Base-by-base conservation (phyloP, 2,888 invertebrate species). In the Xylota segnis region DNA sequence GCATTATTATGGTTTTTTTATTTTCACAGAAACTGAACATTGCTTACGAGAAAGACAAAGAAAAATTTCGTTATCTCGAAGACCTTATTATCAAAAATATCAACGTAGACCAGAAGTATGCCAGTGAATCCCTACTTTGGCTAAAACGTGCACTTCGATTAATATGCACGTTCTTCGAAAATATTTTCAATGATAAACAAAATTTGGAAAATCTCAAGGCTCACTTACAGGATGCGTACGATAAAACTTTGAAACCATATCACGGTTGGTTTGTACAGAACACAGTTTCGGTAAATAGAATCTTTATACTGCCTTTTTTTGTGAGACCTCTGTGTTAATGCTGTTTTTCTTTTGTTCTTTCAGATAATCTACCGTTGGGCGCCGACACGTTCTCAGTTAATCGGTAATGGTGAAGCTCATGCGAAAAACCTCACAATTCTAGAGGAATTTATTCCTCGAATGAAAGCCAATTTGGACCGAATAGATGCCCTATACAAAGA, bases 211-310 rank as follows among this genome's bases (percentile, higher is more conserved):
- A 94, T 89, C 93, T 96, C 89, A 94, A 94, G 74, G 93, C 93
- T 23, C 94, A 95, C 90, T 93, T 96, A 63, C 94, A 94, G 88
- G 92, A 93, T 81, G 95, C 96, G 0, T 97, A 97, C 90, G 94
- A 95, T 88, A 94, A 94, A 63, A 95, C 95, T 40, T 92, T 97
- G 18, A 95, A 96, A 90, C 94, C 94, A 82, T 95, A 96, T 90
- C 97, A 97, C 89, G 95, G 95, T 86, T 96, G 96, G 95, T 93
- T 96, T 89, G 94, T 95, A 4, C 95, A 95, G 90, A 95, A 95
- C 92, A 91, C 96, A 61, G 96, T 96, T 91, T 93, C 93, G 90
- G 96, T 96, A 93, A 45, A 27, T 76, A 61, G 12, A 45, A 50
- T 18, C n/a, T 9, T 70, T 70, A n/a, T n/a, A n/a, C n/a, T n/a